phyloP scores from a whole-genome alignment of 2,888 invertebrate species.

The Chrysolina haemoptera region DNA sequence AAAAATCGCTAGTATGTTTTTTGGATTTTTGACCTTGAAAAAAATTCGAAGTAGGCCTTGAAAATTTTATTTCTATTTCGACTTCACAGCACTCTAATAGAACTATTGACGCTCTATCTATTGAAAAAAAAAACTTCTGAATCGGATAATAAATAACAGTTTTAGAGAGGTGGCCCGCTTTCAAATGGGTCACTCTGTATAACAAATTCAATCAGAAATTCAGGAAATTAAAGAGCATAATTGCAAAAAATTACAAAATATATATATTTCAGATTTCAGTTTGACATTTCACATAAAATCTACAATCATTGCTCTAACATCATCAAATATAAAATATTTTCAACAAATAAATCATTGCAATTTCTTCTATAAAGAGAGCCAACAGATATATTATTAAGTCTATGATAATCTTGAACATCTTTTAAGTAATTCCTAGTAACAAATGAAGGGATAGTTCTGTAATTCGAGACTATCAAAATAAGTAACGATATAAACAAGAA shows the following conservation, averaged over 20 bases:
- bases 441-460: background rate
- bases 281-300: background rate
- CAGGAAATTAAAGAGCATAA: background rate
- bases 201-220: too few relatives aligned
- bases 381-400: background rate
- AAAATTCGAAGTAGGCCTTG: too few relatives aligned
- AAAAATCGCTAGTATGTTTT: too few relatives aligned
- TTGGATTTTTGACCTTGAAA: too few relatives aligned
- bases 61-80: too few relatives aligned
- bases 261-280: slow-evolving; percentile 2
- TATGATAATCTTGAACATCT: background rate
- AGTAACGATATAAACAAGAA: background rate
- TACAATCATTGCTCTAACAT: background rate
- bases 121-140: too few relatives aligned
- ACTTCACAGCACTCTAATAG: too few relatives aligned
- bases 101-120: too few relatives aligned
- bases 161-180: too few relatives aligned
- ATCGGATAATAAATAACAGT: too few relatives aligned
- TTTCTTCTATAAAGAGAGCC: background rate
- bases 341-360: background rate
- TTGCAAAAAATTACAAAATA: slow-evolving; percentile 1
- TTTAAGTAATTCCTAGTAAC: background rate
- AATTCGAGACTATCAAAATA: background rate
- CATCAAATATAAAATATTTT: background rate
- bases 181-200: background rate